Evolutionary conservation across 1,140 invertebrate genomes (phyloP).

Genomic region (Pseudoatta argentina): DNA sequence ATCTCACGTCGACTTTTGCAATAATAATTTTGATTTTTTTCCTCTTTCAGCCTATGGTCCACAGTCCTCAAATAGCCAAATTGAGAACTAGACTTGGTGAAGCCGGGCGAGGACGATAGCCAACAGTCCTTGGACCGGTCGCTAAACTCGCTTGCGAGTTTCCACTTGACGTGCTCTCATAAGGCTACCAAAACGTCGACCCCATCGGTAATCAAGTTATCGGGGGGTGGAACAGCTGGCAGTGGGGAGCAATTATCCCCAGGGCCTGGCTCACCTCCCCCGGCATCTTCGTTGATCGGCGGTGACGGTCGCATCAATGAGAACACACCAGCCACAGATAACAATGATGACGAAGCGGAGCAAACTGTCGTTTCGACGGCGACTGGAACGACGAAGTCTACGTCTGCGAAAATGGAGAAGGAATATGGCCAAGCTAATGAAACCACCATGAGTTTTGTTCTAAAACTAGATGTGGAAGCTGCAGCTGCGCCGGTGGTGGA

Average conservation of each 20-base stretch:
- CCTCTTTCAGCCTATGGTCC: conserved; percentile 80
- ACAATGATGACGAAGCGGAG: conserved; percentile 33
- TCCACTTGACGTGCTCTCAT: conserved; percentile 72
- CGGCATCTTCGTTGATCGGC: conserved; percentile 60
- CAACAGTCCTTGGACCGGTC: conserved; percentile 45
- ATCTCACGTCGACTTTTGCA: background rate
- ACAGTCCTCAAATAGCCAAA: conserved; percentile 82
- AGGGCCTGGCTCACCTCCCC: conserved; percentile 78
- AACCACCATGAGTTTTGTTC: conserved; percentile 81
- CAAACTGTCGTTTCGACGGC: conserved; percentile 29
- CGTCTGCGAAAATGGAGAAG: conserved; percentile 23
- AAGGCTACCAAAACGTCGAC: conserved; percentile 86
- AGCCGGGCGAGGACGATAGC: conserved; percentile 58
- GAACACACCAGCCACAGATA: conserved; percentile 13
- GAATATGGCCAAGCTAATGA: conserved; percentile 66
- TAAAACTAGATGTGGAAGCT: conserved; percentile 76
- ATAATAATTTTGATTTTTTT: conserved; percentile 30
- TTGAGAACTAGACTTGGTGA: conserved; percentile 61
- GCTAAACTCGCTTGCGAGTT: conserved; percentile 65
- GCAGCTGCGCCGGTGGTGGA: conserved; percentile 54
- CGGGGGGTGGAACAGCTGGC: conserved; percentile 83
- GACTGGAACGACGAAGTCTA: conserved; percentile 1
- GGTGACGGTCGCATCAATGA: conserved; percentile 35
- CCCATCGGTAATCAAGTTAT: conserved; percentile 84
- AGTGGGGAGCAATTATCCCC: conserved; percentile 80